These are phyloP conservation scores for Polymixis lichenea DNA, from an alignment of 2,888 invertebrate genomes.

Conservation along the genomic window DNA sequence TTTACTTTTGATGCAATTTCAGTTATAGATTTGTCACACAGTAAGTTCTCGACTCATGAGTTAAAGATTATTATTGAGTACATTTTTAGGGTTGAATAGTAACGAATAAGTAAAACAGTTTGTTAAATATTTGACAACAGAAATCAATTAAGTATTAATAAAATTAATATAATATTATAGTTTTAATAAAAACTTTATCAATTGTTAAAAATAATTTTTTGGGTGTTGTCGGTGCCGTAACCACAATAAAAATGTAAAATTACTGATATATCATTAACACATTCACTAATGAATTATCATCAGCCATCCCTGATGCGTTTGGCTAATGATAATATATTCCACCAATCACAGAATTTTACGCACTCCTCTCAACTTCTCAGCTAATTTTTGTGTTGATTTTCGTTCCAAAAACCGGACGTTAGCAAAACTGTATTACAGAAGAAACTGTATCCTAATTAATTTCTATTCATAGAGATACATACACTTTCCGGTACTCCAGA, in stretches of 20 bases:
- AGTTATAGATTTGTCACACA: background rate
- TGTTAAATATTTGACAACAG: background rate
- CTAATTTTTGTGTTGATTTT: conserved; percentile 5
- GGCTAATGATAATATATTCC: background rate
- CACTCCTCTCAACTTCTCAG: background rate
- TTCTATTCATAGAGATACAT: background rate
- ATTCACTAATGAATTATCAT: conserved; percentile 13
- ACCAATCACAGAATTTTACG: background rate
- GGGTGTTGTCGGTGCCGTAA: conserved; percentile 44
- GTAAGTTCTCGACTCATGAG: background rate
- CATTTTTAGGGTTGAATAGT: background rate
- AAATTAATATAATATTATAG: background rate
- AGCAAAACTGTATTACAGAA: background rate
- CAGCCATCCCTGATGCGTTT: background rate
- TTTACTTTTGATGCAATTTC: background rate
- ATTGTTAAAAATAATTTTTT: background rate
- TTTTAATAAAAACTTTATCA: background rate
- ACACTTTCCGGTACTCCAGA: background rate
- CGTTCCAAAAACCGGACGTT: background rate
- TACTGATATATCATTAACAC: conserved; percentile 1
- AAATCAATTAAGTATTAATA: background rate
- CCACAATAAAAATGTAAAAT: background rate
- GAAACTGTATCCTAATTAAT: background rate
- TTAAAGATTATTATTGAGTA: background rate
- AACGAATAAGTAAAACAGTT: background rate